phyloP scores from a whole-genome alignment of 2,113 vertebrate genomes.

The Ictalurus furcatus region DNA sequence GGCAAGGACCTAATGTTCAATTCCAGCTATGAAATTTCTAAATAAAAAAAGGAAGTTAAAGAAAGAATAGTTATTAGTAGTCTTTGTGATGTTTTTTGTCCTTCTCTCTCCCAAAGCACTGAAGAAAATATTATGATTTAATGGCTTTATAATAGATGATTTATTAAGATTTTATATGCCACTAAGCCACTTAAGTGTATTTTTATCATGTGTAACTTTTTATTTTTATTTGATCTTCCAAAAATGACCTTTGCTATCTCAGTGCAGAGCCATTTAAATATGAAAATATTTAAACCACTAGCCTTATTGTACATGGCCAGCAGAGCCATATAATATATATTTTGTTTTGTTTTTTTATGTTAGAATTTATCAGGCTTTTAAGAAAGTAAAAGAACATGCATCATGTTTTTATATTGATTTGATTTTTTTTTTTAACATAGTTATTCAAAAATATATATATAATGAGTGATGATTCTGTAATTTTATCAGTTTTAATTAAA shows the following conservation, averaged over 20 bases:
- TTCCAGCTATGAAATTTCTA: constrained; percentile 59
- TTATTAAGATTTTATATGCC: constrained; percentile 70
- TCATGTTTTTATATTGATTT: constrained; percentile 71
- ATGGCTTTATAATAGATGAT: constrained; percentile 72
- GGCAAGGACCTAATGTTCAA: constrained; percentile 47
- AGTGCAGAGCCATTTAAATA: constrained; percentile 61
- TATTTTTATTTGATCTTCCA: constrained; percentile 65
- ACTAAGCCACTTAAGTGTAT: constrained; percentile 75
- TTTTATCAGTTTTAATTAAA: constrained; percentile 58
- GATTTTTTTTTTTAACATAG: constrained; percentile 58
- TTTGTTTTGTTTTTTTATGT: constrained; percentile 47
- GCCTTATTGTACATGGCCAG: constrained; percentile 49
- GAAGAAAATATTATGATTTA: constrained; percentile 67
- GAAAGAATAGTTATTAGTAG: constrained; percentile 41
- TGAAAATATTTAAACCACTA: constrained; percentile 57
- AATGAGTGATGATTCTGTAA: constrained; percentile 60
- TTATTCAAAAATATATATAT: constrained; percentile 54
- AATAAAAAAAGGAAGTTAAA: constrained; percentile 26
- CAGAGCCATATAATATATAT: constrained; percentile 53
- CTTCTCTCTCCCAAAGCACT: constrained; percentile 72
- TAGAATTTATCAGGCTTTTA: constrained; percentile 60
- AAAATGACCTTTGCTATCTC: constrained; percentile 58
- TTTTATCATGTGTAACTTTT: constrained; percentile 69
- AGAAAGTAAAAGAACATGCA: constrained; percentile 60
- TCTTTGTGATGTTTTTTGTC: constrained; percentile 57